A percentile compares a stretch with the other conserved stretches of the same genome.
Conservation (phyloP, 2,888 invertebrate genomes). For the Pyralis farinalis region DNA sequence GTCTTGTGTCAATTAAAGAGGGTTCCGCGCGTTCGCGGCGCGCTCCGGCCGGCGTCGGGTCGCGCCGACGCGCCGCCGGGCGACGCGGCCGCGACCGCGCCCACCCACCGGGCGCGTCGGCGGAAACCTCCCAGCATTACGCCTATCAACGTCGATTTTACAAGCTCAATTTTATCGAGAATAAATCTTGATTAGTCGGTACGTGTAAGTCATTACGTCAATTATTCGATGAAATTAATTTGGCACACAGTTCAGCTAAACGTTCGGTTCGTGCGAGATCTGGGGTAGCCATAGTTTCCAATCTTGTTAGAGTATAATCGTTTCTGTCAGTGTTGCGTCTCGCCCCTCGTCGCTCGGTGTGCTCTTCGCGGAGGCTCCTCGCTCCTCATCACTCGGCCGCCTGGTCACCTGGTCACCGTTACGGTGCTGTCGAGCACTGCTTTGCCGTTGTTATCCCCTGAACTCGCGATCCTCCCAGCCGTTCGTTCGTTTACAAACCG, state of each 20-base stretch:
- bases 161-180: slow-evolving; percentile 75
- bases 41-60: slow-evolving; percentile 5
- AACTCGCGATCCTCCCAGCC: slow-evolving; percentile 16
- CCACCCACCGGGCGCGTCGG: slow-evolving; percentile 36
- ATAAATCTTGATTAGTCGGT: slow-evolving; percentile 61
- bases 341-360: slow-evolving; percentile 25
- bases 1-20: slow-evolving; percentile 72
- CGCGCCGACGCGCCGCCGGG: neutral
- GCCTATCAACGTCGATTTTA: slow-evolving; percentile 66
- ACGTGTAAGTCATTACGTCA: slow-evolving; percentile 72
- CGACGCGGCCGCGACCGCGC: slow-evolving; percentile 30
- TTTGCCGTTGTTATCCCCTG: slow-evolving; percentile 17
- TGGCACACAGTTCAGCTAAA: slow-evolving; percentile 11
- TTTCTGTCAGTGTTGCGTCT: slow-evolving; percentile 32
- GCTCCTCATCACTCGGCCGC: too few species aligned
- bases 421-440: neutral
- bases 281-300: slow-evolving; percentile 33
- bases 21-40: slow-evolving; percentile 35
- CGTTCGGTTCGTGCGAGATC: slow-evolving; percentile 33
- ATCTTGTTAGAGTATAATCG: slow-evolving; percentile 29
- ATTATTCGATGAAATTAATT: slow-evolving; percentile 52
- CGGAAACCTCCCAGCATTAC: slow-evolving; percentile 38
- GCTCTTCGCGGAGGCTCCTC: slow-evolving; percentile 19
- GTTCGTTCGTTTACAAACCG: slow-evolving; percentile 1
- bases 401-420: too few species aligned